phyloP scores from a whole-genome alignment of 2,113 vertebrate genomes.

The Cryptomyrus ogoouensis region DNA sequence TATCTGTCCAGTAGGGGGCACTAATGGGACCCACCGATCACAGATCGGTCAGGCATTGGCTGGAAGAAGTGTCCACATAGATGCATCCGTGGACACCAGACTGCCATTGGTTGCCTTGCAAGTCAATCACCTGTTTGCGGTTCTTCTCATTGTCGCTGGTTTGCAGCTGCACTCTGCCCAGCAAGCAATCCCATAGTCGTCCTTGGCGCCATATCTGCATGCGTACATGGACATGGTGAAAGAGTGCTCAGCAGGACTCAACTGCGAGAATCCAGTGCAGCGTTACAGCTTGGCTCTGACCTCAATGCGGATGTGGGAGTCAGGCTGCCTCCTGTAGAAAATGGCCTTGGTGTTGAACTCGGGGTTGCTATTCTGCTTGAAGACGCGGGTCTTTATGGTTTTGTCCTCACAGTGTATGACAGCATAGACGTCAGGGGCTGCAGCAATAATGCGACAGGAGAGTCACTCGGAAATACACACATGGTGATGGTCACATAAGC shows the following conservation, averaged over 20 bases:
- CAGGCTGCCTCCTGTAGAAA: conserved; percentile 64
- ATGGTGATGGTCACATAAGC: background rate
- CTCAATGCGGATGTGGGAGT: conserved; percentile 54
- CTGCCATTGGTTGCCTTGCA: conserved; percentile 39
- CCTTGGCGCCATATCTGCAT: conserved; percentile 60
- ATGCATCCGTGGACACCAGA: conserved; percentile 40
- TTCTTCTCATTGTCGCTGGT: conserved; percentile 48
- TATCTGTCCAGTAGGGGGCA: background rate
- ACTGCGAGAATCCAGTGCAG: background rate
- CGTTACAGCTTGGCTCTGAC: conserved; percentile 6
- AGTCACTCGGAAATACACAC: background rate
- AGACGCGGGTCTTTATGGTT: conserved; percentile 52
- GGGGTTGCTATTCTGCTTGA: conserved; percentile 53
- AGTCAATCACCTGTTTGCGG: conserved; percentile 51
- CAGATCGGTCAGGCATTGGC: conserved; percentile 59
- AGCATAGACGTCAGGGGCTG: conserved; percentile 64
- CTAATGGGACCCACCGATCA: conserved; percentile 36
- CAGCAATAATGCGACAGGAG: background rate
- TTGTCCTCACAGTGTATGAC: conserved; percentile 59
- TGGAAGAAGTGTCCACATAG: conserved; percentile 63
- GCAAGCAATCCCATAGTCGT: conserved; percentile 55
- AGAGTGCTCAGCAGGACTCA: background rate
- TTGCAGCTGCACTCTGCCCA: conserved; percentile 55
- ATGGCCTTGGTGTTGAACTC: conserved; percentile 67
- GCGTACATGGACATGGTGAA: background rate